A percentile compares a stretch with the other conserved stretches of the same genome.
These are phyloP conservation scores for Neoitamus cyanurus DNA, from an alignment of 2,888 invertebrate genomes.

Conservation along the genomic window DNA sequence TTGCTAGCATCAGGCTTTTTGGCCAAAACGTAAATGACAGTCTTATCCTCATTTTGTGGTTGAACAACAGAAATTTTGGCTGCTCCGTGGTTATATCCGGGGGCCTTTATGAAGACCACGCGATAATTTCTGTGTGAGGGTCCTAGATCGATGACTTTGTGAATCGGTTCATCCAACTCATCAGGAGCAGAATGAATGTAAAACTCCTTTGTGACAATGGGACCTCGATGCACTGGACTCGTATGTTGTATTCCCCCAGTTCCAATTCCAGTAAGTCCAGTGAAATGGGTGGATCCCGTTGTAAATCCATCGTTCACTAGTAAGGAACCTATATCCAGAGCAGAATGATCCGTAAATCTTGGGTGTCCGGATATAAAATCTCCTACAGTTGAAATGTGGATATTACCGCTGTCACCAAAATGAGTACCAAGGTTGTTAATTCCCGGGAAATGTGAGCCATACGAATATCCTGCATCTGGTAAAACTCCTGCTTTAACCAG, in stretches of 20 bases:
- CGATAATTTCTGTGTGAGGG: constrained; percentile 65
- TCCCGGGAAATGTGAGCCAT: neutral
- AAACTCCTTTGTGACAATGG: constrained; percentile 51
- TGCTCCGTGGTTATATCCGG: constrained; percentile 62
- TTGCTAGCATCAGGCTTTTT: constrained; percentile 63
- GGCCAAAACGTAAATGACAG: constrained; percentile 65
- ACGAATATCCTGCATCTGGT: neutral
- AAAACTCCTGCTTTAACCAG: neutral
- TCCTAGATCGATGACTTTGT: constrained; percentile 56
- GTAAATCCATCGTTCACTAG: neutral
- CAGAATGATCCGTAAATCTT: neutral
- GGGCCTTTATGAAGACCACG: constrained; percentile 66
- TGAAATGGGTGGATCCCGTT: neutral
- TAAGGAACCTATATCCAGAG: neutral
- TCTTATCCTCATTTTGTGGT: constrained; percentile 65
- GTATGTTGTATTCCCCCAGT: neutral
- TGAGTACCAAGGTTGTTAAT: neutral
- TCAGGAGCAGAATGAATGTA: constrained; percentile 54
- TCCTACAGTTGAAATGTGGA: neutral
- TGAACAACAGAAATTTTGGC: constrained; percentile 61
- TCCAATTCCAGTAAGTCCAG: neutral
- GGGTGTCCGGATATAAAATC: neutral
- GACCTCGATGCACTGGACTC: neutral
- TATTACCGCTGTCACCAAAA: neutral
- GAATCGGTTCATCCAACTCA: constrained; percentile 22